These are phyloP conservation scores for Ardeotis arabs DNA, from an alignment of 2,113 vertebrate genomes.

Conservation along the genomic window DNA sequence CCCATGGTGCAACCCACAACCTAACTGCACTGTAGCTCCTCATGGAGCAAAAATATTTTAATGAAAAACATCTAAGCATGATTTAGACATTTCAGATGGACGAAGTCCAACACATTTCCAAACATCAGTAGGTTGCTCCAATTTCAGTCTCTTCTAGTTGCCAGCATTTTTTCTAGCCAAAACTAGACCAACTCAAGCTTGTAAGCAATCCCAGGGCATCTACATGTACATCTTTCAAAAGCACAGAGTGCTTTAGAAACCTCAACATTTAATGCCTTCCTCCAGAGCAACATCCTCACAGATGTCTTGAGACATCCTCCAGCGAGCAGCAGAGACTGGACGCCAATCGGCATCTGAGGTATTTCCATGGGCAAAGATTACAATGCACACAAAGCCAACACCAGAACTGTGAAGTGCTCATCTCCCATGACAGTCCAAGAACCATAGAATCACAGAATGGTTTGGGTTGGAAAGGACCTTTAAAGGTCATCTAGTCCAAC, in stretches of 20 bases:
- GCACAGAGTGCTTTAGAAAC: background rate
- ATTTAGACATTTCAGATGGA: background rate
- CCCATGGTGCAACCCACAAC: background rate
- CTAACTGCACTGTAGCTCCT: background rate
- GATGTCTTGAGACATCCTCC: background rate
- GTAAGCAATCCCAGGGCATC: background rate
- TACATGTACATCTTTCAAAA: background rate
- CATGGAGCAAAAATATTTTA: background rate
- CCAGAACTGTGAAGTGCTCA: background rate
- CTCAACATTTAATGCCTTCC: background rate
- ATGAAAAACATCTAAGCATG: background rate
- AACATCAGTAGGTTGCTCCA: background rate
- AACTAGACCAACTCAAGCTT: background rate
- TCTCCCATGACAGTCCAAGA: accelerated
- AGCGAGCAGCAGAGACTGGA: background rate
- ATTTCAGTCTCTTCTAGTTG: background rate
- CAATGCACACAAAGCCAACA: background rate
- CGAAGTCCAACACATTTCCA: background rate
- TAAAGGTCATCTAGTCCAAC: too few species aligned
- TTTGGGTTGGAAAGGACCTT: too few species aligned
- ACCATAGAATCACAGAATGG: too few species aligned
- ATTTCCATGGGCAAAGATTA: background rate
- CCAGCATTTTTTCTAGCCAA: background rate
- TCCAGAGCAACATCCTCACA: background rate
- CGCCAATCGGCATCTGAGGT: background rate